Base-by-base conservation (phyloP, 2,888 invertebrate genomes). In the Orchesella flavescens region DNA sequence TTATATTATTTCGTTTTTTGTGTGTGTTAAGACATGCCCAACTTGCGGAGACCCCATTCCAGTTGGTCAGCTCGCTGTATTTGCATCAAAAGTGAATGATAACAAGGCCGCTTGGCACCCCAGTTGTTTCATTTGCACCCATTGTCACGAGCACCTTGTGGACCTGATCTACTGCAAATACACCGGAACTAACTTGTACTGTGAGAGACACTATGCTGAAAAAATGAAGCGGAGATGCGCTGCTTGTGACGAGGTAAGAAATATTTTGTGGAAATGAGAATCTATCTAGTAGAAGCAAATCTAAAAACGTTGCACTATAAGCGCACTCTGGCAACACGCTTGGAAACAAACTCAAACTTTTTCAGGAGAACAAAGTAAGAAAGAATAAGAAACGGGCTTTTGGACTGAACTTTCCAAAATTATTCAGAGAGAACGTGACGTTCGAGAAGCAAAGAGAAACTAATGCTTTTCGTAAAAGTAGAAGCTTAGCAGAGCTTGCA, bases 161-260 rank as follows among this genome's bases (percentile, higher is more conserved):
- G 99, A 99, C 91, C 93, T 99, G 89, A 96, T 97, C 72, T 79
- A 55, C 24, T 72, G 79, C 24, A 79, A 79, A 79, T 53, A 55
- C 57, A 65, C 72, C 65, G 72, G 65, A 7, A 63, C 53, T 43
- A 93, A 94, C 86, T 92, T 97, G 87, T 97, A 94, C 92, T 98
- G 98, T 91, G 97, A 97, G 89, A 93, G 98, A 86, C 99, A 99
- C 91, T 99, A 98, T 91, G 97, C 98, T 72, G 98, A 99, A 91
- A 93, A 95, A 89, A 92, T 98, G 90, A 97, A 97, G 91, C 98
- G 99, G 17, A 92, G 99, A 89, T 99, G 99, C 91, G 94, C 96
- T 86, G 95, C 97, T 88, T 99, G 99, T 91, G 98, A 99, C 92
- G 99, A 99, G 96, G 99, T 99, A 90, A 77, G 69, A 49, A 34